A percentile compares a stretch with the other conserved stretches of the same genome.
phyloP scores from a whole-genome alignment of 1,140 invertebrate genomes.

The Trichonephila clavipes region DNA sequence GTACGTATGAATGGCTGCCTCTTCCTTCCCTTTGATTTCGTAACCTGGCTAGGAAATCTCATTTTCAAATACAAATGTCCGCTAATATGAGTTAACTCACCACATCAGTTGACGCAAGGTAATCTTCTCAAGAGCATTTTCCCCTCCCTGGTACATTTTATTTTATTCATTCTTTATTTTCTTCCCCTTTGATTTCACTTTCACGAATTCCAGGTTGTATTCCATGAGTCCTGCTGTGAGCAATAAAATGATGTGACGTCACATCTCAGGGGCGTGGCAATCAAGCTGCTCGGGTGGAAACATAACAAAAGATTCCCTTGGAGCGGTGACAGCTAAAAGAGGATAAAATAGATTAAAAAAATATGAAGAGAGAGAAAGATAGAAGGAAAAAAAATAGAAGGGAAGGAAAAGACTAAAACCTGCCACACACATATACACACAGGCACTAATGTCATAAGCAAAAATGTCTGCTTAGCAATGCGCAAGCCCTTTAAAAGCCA shows the following conservation, averaged over 20 bases:
- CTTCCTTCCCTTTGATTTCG: conserved; percentile 9
- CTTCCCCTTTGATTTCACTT: conserved; percentile 65
- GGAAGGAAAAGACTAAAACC: conserved; percentile 27
- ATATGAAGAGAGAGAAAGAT: conserved; percentile 19
- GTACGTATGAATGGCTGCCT: neutral
- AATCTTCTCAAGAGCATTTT: conserved; percentile 53
- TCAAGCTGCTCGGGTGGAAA: conserved; percentile 48
- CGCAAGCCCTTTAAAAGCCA: neutral
- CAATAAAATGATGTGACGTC: conserved; percentile 68
- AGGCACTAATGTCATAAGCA: conserved; percentile 50
- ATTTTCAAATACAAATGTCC: conserved; percentile 66
- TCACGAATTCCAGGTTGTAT: conserved; percentile 61
- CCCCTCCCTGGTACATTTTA: conserved; percentile 20
- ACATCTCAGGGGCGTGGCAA: conserved; percentile 50
- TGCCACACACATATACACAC: conserved; percentile 10
- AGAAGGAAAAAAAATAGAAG: conserved; percentile 47
- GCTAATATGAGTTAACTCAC: conserved; percentile 44
- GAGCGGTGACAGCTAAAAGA: conserved; percentile 66
- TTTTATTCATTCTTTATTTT: conserved; percentile 35
- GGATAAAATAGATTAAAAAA: conserved; percentile 69
- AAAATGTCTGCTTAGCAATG: conserved; percentile 12
- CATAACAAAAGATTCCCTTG: conserved; percentile 62
- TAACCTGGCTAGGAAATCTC: conserved; percentile 37
- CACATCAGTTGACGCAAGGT: conserved; percentile 56
- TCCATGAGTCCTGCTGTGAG: conserved; percentile 59